These are phyloP conservation scores for Microplitis manilae DNA, from an alignment of 2,888 invertebrate species.

Conservation along the genomic window DNA sequence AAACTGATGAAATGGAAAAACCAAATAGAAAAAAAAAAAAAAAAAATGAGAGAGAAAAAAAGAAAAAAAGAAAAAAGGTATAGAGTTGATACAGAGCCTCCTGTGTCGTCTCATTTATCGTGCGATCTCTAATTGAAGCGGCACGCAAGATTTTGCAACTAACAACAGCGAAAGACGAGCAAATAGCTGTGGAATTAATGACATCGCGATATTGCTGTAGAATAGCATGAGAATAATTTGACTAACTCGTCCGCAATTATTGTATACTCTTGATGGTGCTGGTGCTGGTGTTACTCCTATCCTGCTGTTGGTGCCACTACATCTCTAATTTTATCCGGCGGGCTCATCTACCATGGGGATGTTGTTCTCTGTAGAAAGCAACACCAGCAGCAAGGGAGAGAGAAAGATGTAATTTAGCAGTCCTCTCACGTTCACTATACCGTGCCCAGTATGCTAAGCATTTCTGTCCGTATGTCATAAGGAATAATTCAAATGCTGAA, in stretches of 20 bases:
- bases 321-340: conserved; percentile 22
- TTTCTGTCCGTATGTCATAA: conserved; percentile 24
- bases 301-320: neutral
- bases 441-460: conserved; percentile 37
- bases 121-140: conserved; percentile 37
- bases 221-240: conserved; percentile 22
- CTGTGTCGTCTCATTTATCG: conserved; percentile 31
- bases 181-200: conserved; percentile 29
- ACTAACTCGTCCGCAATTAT: conserved; percentile 31
- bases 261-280: neutral
- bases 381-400: neutral
- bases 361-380: neutral
- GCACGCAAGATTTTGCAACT: conserved; percentile 35
- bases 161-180: conserved; percentile 10
- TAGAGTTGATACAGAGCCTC: neutral
- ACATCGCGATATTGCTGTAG: conserved; percentile 16
- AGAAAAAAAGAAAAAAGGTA: neutral
- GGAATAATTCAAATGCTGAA: conserved; percentile 24
- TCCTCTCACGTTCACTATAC: conserved; percentile 26
- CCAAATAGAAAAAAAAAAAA: neutral
- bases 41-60: neutral
- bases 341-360: conserved; percentile 14
- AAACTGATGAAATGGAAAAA: neutral
- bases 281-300: neutral
- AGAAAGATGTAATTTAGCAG: conserved; percentile 36